These are phyloP conservation scores for Bovichtus diacanthus DNA, from an alignment of 2,797 vertebrate species.

Conservation along the genomic window DNA sequence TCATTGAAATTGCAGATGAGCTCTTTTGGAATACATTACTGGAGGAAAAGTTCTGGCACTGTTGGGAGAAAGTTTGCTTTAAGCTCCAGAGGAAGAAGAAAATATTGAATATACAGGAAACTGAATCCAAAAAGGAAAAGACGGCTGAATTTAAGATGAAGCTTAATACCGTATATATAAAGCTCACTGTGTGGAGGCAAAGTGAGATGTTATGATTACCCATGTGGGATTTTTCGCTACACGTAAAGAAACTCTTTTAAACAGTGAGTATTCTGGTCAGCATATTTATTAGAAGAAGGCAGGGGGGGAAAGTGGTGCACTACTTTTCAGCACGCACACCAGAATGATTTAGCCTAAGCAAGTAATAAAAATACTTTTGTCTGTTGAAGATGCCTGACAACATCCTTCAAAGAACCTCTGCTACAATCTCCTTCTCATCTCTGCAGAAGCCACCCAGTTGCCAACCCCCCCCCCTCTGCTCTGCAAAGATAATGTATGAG, in stretches of 20 bases:
- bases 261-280: slow-evolving; percentile 5
- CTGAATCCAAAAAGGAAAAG: slow-evolving; percentile 29
- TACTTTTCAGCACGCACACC: slow-evolving; percentile 1
- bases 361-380: slow-evolving; percentile 28
- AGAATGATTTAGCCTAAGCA: slow-evolving; percentile 19
- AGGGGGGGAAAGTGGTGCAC: not conserved
- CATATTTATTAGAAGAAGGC: slow-evolving; percentile 31
- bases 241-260: slow-evolving; percentile 22
- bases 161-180: not conserved
- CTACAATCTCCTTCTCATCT: slow-evolving; percentile 27
- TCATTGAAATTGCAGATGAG: slow-evolving; percentile 45
- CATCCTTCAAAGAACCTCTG: slow-evolving; percentile 27
- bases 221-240: slow-evolving; percentile 16
- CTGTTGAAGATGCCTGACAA: slow-evolving; percentile 20
- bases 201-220: slow-evolving; percentile 19
- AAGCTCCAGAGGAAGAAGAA: slow-evolving; percentile 34
- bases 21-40: slow-evolving; percentile 27
- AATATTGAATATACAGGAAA: slow-evolving; percentile 43
- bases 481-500: slow-evolving; percentile 43
- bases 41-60: slow-evolving; percentile 11
- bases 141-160: slow-evolving; percentile 26
- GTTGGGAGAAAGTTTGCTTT: slow-evolving; percentile 32
- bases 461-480: not conserved
- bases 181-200: slow-evolving; percentile 8
- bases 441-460: slow-evolving; percentile 17